These are phyloP conservation scores for Cyclophora albipunctata DNA, from an alignment of 2,888 invertebrate genomes.

Conservation along the genomic window DNA sequence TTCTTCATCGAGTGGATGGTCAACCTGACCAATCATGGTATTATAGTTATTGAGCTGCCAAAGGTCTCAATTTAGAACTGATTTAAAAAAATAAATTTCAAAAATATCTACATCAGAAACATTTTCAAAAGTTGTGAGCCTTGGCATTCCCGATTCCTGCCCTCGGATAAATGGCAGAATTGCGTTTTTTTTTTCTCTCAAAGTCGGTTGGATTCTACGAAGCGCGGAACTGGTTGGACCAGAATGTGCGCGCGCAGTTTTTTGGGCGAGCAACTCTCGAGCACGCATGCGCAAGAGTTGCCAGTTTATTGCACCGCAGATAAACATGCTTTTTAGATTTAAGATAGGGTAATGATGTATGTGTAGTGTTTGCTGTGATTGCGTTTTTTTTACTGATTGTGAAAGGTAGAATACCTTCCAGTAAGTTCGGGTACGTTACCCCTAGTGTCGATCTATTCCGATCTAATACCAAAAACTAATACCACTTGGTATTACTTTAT, in stretches of 20 bases:
- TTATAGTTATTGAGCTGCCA: no score
- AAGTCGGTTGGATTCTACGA: conserved; percentile 53
- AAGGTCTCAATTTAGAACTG: no score
- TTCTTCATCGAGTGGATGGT: no score
- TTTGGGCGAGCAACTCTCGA: conserved; percentile 50
- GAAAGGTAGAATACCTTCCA: neutral
- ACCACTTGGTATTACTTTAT: no score
- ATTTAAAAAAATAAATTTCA: no score
- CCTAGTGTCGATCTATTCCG: no score
- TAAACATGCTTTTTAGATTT: conserved; percentile 1
- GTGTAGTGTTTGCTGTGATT: neutral
- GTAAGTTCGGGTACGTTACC: no score
- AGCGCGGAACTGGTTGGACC: conserved; percentile 61
- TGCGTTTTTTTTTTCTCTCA: conserved; percentile 49
- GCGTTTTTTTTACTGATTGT: neutral
- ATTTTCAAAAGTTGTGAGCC: conserved; percentile 52
- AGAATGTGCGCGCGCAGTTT: conserved; percentile 48
- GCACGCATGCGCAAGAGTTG: conserved; percentile 35
- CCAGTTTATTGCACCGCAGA: conserved; percentile 24
- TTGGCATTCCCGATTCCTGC: conserved; percentile 53
- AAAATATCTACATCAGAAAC: no score
- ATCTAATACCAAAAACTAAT: no score
- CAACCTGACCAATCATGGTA: no score
- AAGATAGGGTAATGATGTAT: conserved; percentile 6
- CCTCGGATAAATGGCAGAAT: conserved; percentile 49